Conservation (phyloP, 2,888 invertebrate species). For the Andrena minutula region DNA sequence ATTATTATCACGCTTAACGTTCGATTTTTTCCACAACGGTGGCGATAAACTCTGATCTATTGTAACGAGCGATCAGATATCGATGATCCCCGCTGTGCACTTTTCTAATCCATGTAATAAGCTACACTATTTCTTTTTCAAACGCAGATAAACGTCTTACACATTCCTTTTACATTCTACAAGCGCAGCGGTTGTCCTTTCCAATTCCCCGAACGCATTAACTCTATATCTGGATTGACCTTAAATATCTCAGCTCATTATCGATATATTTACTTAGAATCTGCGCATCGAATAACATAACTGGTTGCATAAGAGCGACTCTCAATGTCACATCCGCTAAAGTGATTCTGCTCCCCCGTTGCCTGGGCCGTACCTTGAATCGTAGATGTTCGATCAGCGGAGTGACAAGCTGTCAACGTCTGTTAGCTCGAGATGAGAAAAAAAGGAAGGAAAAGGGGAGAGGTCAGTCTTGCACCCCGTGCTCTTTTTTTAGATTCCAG, state of each 20-base stretch:
- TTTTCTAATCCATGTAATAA: not conserved
- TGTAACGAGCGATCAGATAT: slow-evolving; percentile 27
- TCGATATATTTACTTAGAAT: too few relatives aligned
- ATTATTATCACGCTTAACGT: slow-evolving; percentile 7
- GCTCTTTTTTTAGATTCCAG: slow-evolving; percentile 24
- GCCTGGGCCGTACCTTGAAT: not conserved
- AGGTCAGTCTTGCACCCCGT: not conserved
- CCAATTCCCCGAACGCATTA: not conserved
- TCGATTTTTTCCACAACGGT: slow-evolving; percentile 20
- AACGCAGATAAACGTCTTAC: not conserved
- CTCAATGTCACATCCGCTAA: too few relatives aligned
- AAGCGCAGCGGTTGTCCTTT: not conserved
- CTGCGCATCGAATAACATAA: too few relatives aligned
- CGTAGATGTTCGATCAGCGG: not conserved
- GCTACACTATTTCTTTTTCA: not conserved
- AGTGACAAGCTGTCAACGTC: not conserved
- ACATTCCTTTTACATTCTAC: not conserved
- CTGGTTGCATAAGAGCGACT: too few relatives aligned
- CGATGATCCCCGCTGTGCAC: slow-evolving; percentile 1
- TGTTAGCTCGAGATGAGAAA: not conserved
- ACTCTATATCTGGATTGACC: not conserved
- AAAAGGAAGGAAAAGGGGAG: too few relatives aligned
- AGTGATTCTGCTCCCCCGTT: not conserved
- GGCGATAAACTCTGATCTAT: slow-evolving; percentile 41
- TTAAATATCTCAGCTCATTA: too few relatives aligned